Evolutionary conservation across 2,797 vertebrate genomes (phyloP).

Genomic region (Borostomias antarcticus): DNA sequence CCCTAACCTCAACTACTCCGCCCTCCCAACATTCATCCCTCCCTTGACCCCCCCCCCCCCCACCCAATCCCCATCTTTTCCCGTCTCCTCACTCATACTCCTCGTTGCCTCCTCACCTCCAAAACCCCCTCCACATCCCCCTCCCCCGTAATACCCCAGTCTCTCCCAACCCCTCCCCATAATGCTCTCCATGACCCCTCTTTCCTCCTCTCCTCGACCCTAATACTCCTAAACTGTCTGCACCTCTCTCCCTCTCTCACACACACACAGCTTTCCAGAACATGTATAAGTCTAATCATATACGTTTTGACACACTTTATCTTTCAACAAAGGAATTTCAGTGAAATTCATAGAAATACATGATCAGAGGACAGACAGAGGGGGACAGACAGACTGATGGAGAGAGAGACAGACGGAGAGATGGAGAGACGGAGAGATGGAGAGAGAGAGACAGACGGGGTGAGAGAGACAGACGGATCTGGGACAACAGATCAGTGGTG

Average conservation of each 20-base stretch:
- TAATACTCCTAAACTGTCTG: background rate
- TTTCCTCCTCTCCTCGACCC: constrained; percentile 5
- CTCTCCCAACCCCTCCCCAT: background rate
- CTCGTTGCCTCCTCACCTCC: background rate
- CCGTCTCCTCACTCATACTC: too few species aligned
- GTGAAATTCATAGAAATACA: too few species aligned
- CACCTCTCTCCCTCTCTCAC: background rate
- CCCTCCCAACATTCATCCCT: too few species aligned
- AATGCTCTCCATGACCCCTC: constrained; percentile 15
- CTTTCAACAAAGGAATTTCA: too few species aligned
- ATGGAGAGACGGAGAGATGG: constrained; percentile 29
- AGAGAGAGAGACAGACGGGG: constrained; percentile 46
- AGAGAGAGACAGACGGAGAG: background rate
- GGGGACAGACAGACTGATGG: constrained; percentile 21
- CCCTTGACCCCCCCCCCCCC: background rate
- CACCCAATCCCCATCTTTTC: too few species aligned
- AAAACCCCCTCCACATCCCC: background rate
- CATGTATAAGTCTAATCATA: too few species aligned
- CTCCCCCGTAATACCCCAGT: background rate
- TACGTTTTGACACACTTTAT: too few species aligned
- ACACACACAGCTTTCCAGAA: background rate
- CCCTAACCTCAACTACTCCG: background rate
- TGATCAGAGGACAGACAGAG: background rate
- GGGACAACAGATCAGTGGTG: background rate
- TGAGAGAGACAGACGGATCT: constrained; percentile 1